Base-by-base conservation (phyloP, 2,888 invertebrate species). In the Rhyacophila evoluta region DNA sequence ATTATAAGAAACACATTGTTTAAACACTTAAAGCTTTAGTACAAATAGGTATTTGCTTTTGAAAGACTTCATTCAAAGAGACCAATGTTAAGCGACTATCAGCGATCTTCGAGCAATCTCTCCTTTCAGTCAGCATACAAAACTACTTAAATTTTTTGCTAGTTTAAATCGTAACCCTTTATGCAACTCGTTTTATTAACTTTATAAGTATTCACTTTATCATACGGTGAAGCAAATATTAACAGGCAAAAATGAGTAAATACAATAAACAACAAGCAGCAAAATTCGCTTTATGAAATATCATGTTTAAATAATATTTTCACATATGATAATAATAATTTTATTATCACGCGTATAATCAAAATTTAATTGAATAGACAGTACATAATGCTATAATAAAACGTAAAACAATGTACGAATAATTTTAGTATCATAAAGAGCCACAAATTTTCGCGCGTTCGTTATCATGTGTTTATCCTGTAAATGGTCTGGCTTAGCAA, bases 301-400 rank as follows among this genome's bases (percentile, higher is more conserved):
- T 55, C 2, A 19, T 55, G 55, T 55, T 55, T 55, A 55, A 55
- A 55, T 55, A 55, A 19, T 55, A 55, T 55, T 55, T 55, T 55
- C 55, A 19, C 55, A 55, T 55, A 55, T 25, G 55, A 55, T 55
- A 55, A 55, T 25, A 55, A 55, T 55, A 55, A 55, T 55, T 55
- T 55, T 55, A 55, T 55, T 55, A 55, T 55, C 55, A 55, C 55
- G 55, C 19, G 15, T 19, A 55, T 55, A 55, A 55, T 55, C 55
- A 55, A 55, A 55, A 19, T 55, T 55, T 55, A 55, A 55, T 55
- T 55, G 55, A 55, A 55, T 55, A 55, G 55, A 55, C 55, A 55
- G 25, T 55, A 55, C 19, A 55, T 19, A 55, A 55, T 55, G 55
- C 55, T 55, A 55, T 55, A 39, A 39, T 39, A 55, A 55, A 55